Percentiles rank a stretch among this genome's conserved stretches.
phyloP scores from a whole-genome alignment of 2,113 vertebrate species.

The Xerus inauris region DNA sequence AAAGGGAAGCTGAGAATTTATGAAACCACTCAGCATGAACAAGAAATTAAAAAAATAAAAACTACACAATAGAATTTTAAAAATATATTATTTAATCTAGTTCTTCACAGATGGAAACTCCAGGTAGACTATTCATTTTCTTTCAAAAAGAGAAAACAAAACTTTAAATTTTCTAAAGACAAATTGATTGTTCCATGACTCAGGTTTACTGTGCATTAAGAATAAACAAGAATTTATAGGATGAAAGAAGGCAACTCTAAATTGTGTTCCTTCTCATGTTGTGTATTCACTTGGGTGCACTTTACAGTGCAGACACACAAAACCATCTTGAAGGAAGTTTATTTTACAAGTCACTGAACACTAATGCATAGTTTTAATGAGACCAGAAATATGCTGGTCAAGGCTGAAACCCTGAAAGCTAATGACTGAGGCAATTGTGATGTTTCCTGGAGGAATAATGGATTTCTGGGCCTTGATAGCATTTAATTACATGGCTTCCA shows the following conservation, averaged over 20 bases:
- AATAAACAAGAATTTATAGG: slow-evolving; percentile 14
- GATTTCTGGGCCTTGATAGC: slow-evolving; percentile 61
- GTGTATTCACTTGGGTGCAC: background rate
- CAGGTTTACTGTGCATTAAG: background rate
- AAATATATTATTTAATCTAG: background rate
- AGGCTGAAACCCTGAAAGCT: slow-evolving; percentile 67
- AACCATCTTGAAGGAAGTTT: slow-evolving; percentile 53
- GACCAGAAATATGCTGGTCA: slow-evolving; percentile 62
- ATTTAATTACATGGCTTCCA: slow-evolving; percentile 72
- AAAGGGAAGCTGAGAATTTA: slow-evolving; percentile 13
- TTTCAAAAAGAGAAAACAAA: slow-evolving; percentile 10
- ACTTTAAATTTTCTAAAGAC: background rate
- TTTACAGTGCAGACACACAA: background rate
- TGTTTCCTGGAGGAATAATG: slow-evolving; percentile 64
- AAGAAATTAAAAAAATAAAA: background rate
- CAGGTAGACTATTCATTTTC: slow-evolving; percentile 8
- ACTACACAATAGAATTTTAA: background rate
- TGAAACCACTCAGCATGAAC: background rate
- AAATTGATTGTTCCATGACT: background rate
- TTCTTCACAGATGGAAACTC: background rate
- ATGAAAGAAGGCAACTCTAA: background rate
- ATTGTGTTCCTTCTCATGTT: background rate
- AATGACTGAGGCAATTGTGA: slow-evolving; percentile 69
- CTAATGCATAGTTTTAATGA: slow-evolving; percentile 72
- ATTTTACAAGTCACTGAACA: slow-evolving; percentile 68